These are phyloP conservation scores for Oncopodura yosiiana DNA, from an alignment of 1,140 invertebrate species.

Conservation along the genomic window DNA sequence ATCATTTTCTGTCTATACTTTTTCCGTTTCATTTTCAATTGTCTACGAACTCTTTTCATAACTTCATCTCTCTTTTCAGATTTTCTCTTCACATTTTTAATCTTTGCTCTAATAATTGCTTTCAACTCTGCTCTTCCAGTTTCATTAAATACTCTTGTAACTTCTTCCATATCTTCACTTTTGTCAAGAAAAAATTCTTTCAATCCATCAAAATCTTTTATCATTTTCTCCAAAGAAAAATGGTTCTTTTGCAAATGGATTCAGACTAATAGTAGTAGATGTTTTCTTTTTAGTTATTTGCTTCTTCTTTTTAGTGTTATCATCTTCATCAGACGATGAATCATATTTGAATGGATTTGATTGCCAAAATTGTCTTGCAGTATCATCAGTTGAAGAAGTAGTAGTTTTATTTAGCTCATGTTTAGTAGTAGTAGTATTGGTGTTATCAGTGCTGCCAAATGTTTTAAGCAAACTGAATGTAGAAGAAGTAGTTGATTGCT, in stretches of 20 bases:
- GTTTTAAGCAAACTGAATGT: constrained; percentile 23
- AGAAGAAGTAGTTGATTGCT: too few relatives aligned
- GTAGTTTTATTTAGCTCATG: neutral
- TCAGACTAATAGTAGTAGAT: too few relatives aligned
- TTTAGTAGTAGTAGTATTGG: too few relatives aligned
- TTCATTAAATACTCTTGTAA: neutral
- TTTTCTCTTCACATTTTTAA: constrained; percentile 12
- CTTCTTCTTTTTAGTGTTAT: too few relatives aligned
- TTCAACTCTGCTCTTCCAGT: constrained; percentile 10
- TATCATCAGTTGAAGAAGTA: too few relatives aligned
- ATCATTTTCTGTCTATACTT: too few relatives aligned
- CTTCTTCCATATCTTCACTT: constrained; percentile 1
- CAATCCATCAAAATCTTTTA: constrained; percentile 1
- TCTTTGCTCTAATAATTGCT: constrained; percentile 14
- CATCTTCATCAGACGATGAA: constrained; percentile 26
- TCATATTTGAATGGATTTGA: constrained; percentile 31
- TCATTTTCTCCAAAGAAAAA: constrained; percentile 12
- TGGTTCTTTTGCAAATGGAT: neutral
- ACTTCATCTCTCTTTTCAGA: constrained; percentile 8
- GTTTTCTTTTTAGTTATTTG: constrained; percentile 3
- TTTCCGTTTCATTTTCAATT: constrained; percentile 7
- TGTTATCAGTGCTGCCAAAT: constrained; percentile 5
- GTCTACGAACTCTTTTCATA: constrained; percentile 4
- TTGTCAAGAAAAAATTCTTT: constrained; percentile 11
- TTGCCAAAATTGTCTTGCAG: constrained; percentile 19